phyloP scores from a whole-genome alignment of 2,113 vertebrate species.

The Seriola rivoliana region DNA sequence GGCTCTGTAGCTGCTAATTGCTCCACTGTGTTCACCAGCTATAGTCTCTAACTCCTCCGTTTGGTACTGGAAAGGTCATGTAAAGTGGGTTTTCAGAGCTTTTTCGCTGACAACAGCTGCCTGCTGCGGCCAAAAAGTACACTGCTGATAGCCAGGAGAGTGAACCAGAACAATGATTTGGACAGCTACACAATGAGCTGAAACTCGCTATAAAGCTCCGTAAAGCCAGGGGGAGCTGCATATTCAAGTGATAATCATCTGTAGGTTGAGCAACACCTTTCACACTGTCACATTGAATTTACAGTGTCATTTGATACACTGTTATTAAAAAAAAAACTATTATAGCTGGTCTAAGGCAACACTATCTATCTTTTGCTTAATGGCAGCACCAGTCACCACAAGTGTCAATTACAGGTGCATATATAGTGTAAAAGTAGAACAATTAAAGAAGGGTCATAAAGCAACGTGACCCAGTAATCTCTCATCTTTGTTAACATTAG shows the following conservation, averaged over 20 bases:
- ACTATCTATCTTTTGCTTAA: background rate
- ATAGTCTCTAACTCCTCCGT: background rate
- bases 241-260: too few species aligned
- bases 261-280: too few species aligned
- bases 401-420: background rate
- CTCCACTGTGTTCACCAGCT: background rate
- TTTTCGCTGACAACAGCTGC: background rate
- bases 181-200: background rate
- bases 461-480: background rate
- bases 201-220: background rate
- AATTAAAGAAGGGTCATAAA: background rate
- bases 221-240: background rate
- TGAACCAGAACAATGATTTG: background rate
- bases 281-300: too few species aligned
- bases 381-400: background rate
- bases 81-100: background rate
- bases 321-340: too few species aligned
- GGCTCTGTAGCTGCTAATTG: background rate
- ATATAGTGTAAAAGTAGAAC: background rate
- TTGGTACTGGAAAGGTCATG: background rate
- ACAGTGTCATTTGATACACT: too few species aligned
- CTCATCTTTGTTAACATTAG: background rate
- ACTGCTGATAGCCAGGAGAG: background rate
- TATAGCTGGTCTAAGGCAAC: background rate
- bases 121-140: background rate